Evolutionary conservation across 1,140 invertebrate species (phyloP), one percentile per base, ranked within the genome.

Genomic region (Drosophila sp.): DNA sequence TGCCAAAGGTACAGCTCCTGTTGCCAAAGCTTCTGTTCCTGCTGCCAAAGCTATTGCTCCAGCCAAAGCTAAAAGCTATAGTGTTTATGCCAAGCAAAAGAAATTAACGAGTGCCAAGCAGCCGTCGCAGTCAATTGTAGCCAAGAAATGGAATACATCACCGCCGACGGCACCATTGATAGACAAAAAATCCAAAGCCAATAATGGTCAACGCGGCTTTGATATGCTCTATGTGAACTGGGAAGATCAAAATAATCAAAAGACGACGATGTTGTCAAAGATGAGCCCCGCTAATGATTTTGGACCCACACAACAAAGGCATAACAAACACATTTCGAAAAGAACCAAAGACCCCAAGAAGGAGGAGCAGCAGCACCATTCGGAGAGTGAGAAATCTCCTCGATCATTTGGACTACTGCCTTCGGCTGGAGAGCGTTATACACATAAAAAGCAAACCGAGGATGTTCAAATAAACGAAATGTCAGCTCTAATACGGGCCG

Each of bases 371-470:
- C 0, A 25, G 17, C 17, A 47, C 5, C 17, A 1, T 1, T 8
- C 2, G 38, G 17, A 47, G 17, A 54, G 25, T 29, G 11, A 54
- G 3, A 10, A 23, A 4, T n/a, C 8, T 30, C n/a, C 6, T 58
- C 17, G 30, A 38, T 17, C 1, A 35, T 61, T 61, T 60, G 3
- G 61, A 6, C 66, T 2, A 8, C 8, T 61, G 30, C 41, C 25
- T 25, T 25, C 66, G 4, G 66, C 65, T 25, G 65, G 40, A 3
- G 40, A 67, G 27, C 57, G 57, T 33, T 38, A 60, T 50, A 7
- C 8, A 2, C 10, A 4, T 25, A 61, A 61, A 44, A 44, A 60
- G 32, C 6, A 23, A 33, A 4, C 2, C 1, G 25, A 68, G 11
- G 1, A 60, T n/a, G 8, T 1, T 23, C 33, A 38, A n/a, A 29